phyloP scores from a whole-genome alignment of 2,888 invertebrate species.

The Myopa testacea region DNA sequence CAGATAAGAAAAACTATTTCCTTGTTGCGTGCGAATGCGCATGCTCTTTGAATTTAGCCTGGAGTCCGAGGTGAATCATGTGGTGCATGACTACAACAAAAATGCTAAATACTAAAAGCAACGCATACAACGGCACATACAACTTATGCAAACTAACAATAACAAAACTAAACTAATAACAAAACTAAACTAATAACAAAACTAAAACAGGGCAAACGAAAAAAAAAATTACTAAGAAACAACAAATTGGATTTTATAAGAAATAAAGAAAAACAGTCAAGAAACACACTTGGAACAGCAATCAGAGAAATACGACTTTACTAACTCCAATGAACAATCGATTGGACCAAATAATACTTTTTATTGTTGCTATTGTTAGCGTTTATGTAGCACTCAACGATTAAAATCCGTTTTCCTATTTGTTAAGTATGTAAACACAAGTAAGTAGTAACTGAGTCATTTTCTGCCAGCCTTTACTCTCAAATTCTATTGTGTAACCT shows the following conservation, averaged over 20 bases:
- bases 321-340: background rate
- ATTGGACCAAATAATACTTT: background rate
- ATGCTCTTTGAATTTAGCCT: background rate
- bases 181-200: background rate
- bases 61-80: background rate
- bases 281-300: background rate
- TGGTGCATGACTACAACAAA: background rate
- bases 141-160: slow-evolving; percentile 12
- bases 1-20: background rate
- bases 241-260: too few relatives aligned
- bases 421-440: background rate
- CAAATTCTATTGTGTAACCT: background rate
- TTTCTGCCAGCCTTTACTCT: background rate
- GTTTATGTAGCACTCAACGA: background rate
- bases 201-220: background rate
- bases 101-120: background rate
- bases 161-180: background rate
- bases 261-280: too few relatives aligned
- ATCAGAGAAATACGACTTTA: background rate
- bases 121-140: background rate
- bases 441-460: background rate
- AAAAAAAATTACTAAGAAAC: background rate
- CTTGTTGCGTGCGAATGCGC: slow-evolving; percentile 15
- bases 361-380: background rate
- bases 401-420: background rate